Evolutionary conservation across 2,888 invertebrate species (phyloP), one percentile per base, ranked within the genome.

Genomic region (Congeria kusceri): DNA sequence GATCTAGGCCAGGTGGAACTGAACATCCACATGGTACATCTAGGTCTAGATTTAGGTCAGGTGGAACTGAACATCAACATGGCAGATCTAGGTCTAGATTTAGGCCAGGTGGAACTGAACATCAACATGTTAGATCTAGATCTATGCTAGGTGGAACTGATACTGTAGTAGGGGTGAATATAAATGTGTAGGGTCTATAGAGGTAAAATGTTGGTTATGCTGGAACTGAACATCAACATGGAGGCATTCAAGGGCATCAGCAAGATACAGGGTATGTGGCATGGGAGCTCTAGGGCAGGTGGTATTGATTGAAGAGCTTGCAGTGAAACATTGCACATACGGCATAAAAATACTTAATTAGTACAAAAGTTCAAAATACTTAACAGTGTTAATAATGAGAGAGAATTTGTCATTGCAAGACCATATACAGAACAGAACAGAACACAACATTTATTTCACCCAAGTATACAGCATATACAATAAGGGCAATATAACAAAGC

Each of bases 191-290:
- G 18, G 9, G 46, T 44, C 11, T 13, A 13, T 13, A 44, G 18
- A 18, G 46, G 46, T 9, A 13, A 9, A 44, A 18, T 18, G 18
- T n/a, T n/a, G 39, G 83, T 83, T 20, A 83, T 83, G 83, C 28
- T 83, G 15, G 83, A 83, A 57, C 75, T 83, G 18, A 77, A 74
- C 32, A 68, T 81, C 53, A 81, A 74, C 46, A 77, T 77, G 15
- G 81, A 81, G 61, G 77, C 77, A 13, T 67, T 81, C 46, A 81
- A 74, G 29, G 65, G 73, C 39, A 70, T 81, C 47, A 77, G 73
- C 56, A 81, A 81, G 64, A 58, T 77, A 11, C 76, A 80, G 66
- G 80, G 46, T n/a, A n/a, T n/a, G n/a, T n/a, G n/a, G n/a, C n/a
- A n/a, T n/a, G n/a, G n/a, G n/a, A n/a, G n/a, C n/a, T n/a, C n/a